A percentile compares a stretch with the other conserved stretches of the same genome.
phyloP scores from a whole-genome alignment of 2,113 vertebrate species.

The Atherinomorus stipes region DNA sequence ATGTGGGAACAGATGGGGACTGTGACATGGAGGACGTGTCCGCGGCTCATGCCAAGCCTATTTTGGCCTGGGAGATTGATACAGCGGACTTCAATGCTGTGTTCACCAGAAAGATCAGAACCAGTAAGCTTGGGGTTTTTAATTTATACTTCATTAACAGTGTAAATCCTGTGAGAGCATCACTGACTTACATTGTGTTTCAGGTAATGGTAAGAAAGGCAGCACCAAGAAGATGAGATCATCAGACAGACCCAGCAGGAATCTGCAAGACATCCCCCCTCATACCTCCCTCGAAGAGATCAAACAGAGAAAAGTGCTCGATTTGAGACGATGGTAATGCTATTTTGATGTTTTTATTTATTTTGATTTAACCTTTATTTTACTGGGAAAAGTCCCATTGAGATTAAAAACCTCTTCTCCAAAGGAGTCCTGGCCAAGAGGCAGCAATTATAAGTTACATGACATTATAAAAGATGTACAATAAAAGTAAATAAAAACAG shows the following conservation, averaged over 20 bases:
- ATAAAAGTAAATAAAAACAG: too few relatives aligned
- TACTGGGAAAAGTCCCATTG: too few relatives aligned
- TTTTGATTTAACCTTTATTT: too few relatives aligned
- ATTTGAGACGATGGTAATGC: slow-evolving; percentile 94
- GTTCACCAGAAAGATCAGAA: slow-evolving; percentile 86
- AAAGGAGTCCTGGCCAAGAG: too few relatives aligned
- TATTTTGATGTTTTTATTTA: neutral
- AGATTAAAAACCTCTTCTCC: too few relatives aligned
- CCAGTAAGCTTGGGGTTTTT: slow-evolving; percentile 83
- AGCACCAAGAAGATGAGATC: slow-evolving; percentile 90
- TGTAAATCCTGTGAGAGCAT: too few relatives aligned
- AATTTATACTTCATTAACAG: too few relatives aligned
- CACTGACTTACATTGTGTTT: slow-evolving; percentile 38
- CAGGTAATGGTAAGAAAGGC: slow-evolving; percentile 92
- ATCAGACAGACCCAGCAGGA: slow-evolving; percentile 87
- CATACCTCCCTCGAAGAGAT: slow-evolving; percentile 90
- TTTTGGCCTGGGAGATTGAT: slow-evolving; percentile 97
- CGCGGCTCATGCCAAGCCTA: slow-evolving; percentile 83
- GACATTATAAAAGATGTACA: too few relatives aligned
- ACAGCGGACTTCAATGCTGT: slow-evolving; percentile 91
- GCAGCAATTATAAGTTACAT: too few relatives aligned
- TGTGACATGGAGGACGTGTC: slow-evolving; percentile 86
- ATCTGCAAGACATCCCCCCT: slow-evolving; percentile 85
- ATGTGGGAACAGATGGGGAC: slow-evolving; percentile 84
- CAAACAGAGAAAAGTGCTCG: slow-evolving; percentile 95